Evolutionary conservation across 53 echinoderm and acorn worm species (phyloP).

Genomic region (Astropecten irregularis): DNA sequence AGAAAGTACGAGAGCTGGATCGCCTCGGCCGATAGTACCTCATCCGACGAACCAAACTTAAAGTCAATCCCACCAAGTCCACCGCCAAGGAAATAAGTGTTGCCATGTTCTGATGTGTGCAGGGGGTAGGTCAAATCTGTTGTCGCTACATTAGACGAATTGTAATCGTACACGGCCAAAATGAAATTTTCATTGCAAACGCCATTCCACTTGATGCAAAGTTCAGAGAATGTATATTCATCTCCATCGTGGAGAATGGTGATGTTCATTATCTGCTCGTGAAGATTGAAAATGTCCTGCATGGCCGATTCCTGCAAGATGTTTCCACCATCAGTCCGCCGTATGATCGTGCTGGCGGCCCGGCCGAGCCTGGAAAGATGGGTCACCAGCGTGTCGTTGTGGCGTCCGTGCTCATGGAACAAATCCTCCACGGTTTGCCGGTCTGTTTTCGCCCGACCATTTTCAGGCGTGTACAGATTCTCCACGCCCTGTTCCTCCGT

Average conservation of each 20-base stretch:
- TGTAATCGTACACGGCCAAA: not conserved
- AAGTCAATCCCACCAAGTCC: constrained; percentile 44
- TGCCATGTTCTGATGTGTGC: not conserved
- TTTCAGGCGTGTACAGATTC: constrained; percentile 51
- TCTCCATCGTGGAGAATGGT: not conserved
- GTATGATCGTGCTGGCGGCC: constrained; percentile 19
- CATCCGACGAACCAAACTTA: not conserved
- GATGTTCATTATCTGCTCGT: constrained; percentile 24
- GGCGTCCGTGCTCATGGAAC: constrained; percentile 13
- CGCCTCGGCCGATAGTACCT: constrained; percentile 14
- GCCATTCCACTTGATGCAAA: constrained; percentile 37
- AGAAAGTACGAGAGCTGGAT: constrained; percentile 32
- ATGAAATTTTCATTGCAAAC: constrained; percentile 47
- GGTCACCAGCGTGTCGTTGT: not conserved
- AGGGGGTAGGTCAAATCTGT: constrained; percentile 18
- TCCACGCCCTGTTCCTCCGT: constrained; percentile 19
- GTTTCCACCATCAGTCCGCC: constrained; percentile 35
- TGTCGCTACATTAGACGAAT: constrained; percentile 1
- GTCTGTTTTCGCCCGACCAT: constrained; percentile 53
- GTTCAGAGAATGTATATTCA: constrained; percentile 11
- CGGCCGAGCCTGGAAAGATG: not conserved
- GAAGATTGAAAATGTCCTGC: constrained; percentile 27
- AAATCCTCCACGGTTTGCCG: constrained; percentile 22
- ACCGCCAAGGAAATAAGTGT: constrained; percentile 11
- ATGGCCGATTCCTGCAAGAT: constrained; percentile 8